Conservation (phyloP, 2,888 invertebrate genomes). For the Pinctada fucata region DNA sequence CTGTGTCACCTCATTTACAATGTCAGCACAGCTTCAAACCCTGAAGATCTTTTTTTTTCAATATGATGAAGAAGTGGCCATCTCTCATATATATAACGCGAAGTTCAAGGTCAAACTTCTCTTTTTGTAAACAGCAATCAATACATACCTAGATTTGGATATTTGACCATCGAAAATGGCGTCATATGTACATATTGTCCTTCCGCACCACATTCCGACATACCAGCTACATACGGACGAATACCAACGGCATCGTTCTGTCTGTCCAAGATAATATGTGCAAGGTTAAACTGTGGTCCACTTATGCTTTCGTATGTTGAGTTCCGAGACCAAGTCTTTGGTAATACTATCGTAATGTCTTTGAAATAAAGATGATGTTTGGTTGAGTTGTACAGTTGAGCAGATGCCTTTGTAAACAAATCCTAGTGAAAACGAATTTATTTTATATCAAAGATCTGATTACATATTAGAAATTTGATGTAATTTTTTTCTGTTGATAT, state of each 20-base stretch:
- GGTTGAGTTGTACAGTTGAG: conserved; percentile 80
- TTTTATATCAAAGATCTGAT: too few species aligned
- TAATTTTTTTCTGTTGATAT: too few species aligned
- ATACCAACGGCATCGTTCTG: conserved; percentile 70
- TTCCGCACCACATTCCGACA: conserved; percentile 54
- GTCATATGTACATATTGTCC: conserved; percentile 62
- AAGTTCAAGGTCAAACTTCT: too few species aligned
- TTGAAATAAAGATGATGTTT: conserved; percentile 78
- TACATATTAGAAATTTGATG: too few species aligned
- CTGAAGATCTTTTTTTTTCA: too few species aligned
- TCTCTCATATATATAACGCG: too few species aligned
- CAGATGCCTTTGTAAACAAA: conserved; percentile 80
- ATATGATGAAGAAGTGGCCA: too few species aligned
- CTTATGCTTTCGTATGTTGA: conserved; percentile 43
- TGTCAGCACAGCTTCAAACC: too few species aligned
- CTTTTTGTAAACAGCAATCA: too few species aligned
- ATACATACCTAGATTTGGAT: too few species aligned
- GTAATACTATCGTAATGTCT: conserved; percentile 81
- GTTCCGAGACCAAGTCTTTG: conserved; percentile 80
- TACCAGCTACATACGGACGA: conserved; percentile 56
- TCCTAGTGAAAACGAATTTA: conserved; percentile 73
- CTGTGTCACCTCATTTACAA: too few species aligned
- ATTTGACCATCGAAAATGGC: conserved; percentile 50
- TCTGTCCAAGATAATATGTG: conserved; percentile 80
- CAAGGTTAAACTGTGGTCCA: conserved; percentile 62